phyloP scores from a whole-genome alignment of 2,888 invertebrate genomes.

The Drosophila pegasa region DNA sequence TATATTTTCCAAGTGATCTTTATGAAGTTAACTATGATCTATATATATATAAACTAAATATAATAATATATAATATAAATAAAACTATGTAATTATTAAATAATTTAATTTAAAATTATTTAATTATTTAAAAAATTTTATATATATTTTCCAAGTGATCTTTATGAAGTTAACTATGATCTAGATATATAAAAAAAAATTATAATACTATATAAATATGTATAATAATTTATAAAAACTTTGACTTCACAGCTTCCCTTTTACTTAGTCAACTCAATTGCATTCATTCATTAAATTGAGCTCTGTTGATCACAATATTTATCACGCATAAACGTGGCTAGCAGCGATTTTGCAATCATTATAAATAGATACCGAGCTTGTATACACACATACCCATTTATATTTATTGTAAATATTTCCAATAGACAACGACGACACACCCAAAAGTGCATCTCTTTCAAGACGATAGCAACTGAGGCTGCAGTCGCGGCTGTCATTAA shows the following conservation, averaged over 20 bases:
- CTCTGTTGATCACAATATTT: slow-evolving; percentile 16
- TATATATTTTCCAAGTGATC: neutral
- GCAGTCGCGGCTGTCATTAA: slow-evolving; percentile 53
- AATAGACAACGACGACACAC: slow-evolving; percentile 48
- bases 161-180: neutral
- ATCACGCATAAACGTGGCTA: slow-evolving; percentile 26
- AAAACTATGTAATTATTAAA: no score
- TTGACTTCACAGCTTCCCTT: no score
- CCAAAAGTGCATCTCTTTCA: slow-evolving; percentile 51
- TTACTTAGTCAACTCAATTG: no score
- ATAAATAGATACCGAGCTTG: slow-evolving; percentile 40
- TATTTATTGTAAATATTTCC: slow-evolving; percentile 5
- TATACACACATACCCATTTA: neutral
- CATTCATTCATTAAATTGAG: neutral
- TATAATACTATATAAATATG: neutral
- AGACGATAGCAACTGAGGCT: slow-evolving; percentile 42
- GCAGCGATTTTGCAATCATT: slow-evolving; percentile 53
- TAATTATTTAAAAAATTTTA: neutral
- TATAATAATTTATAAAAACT: no score
- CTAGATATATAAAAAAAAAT: neutral
- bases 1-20: neutral
- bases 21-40: neutral
- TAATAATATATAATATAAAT: no score
- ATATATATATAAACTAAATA: neutral
- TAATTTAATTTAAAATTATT: neutral